These are phyloP conservation scores for Lepas anatifera DNA, from an alignment of 2,888 invertebrate species.

Conservation along the genomic window DNA sequence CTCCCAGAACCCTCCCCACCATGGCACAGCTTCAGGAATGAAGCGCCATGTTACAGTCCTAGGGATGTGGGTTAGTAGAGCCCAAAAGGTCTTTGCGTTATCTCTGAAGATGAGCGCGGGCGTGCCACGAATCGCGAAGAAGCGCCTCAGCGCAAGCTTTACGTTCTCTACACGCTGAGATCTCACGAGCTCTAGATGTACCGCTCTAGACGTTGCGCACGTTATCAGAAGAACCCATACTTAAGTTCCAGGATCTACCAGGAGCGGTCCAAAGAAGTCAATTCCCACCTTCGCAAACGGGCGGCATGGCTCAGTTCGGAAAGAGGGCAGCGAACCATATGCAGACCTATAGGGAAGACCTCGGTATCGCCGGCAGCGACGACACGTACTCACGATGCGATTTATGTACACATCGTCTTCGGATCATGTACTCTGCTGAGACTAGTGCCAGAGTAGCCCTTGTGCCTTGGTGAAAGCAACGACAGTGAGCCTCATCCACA, in stretches of 20 bases:
- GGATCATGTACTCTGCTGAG: neutral
- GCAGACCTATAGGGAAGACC: neutral
- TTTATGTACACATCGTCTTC: neutral
- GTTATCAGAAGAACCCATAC: neutral
- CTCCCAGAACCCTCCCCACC: conserved; percentile 3
- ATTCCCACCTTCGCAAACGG: neutral
- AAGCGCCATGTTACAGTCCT: neutral
- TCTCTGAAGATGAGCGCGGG: neutral
- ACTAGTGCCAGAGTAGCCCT: neutral
- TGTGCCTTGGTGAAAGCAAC: neutral
- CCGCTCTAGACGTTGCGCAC: neutral
- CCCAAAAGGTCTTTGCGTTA: neutral
- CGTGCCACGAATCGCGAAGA: neutral
- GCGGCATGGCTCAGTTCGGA: neutral
- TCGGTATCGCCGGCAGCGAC: neutral
- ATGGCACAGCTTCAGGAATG: neutral
- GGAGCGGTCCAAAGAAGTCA: neutral
- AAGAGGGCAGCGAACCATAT: neutral
- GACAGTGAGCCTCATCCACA: neutral
- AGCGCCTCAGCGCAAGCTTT: neutral
- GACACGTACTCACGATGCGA: neutral
- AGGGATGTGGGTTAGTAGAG: neutral
- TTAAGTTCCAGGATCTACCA: neutral
- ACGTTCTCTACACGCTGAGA: neutral
- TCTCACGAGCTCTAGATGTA: neutral